These are phyloP conservation scores for Galendromus occidentalis DNA, from an alignment of 1,140 invertebrate species.

Conservation along the genomic window DNA sequence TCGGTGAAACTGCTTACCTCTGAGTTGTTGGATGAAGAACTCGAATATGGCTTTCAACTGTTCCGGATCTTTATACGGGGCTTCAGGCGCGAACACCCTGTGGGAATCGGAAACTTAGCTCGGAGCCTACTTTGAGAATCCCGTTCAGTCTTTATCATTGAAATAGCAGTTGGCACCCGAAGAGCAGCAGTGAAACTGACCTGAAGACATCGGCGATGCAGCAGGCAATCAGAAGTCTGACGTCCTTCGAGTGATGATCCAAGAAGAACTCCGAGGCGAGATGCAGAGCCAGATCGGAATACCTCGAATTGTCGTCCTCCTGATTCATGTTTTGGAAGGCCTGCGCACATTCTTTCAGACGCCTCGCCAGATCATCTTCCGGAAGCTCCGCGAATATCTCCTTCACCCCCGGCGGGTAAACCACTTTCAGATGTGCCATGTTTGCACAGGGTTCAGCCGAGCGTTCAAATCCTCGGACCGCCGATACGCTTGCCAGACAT, in stretches of 20 bases:
- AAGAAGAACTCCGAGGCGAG: constrained; percentile 73
- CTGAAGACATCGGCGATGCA: constrained; percentile 83
- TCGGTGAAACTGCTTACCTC: constrained; percentile 28
- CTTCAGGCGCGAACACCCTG: constrained; percentile 92
- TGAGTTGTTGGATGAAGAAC: constrained; percentile 84
- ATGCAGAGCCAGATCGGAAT: constrained; percentile 72
- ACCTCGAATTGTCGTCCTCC: constrained; percentile 81
- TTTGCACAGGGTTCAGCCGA: too few relatives aligned
- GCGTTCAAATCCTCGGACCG: too few relatives aligned
- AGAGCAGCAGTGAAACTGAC: neutral
- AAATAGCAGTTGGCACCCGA: too few relatives aligned
- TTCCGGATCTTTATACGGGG: constrained; percentile 83
- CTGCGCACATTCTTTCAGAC: constrained; percentile 63
- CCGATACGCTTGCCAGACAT: too few relatives aligned
- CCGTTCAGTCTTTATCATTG: too few relatives aligned
- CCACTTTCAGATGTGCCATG: constrained; percentile 20
- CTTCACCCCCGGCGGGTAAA: constrained; percentile 29
- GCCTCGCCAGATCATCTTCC: constrained; percentile 72
- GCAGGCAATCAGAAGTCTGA: constrained; percentile 80
- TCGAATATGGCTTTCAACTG: constrained; percentile 49
- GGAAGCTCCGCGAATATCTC: constrained; percentile 64
- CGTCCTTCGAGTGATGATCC: constrained; percentile 70
- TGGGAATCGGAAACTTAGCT: neutral
- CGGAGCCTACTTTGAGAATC: too few relatives aligned
- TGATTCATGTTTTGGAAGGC: constrained; percentile 90